Evolutionary conservation across 2,888 invertebrate genomes (phyloP).

Genomic region (Cerastoderma edule): DNA sequence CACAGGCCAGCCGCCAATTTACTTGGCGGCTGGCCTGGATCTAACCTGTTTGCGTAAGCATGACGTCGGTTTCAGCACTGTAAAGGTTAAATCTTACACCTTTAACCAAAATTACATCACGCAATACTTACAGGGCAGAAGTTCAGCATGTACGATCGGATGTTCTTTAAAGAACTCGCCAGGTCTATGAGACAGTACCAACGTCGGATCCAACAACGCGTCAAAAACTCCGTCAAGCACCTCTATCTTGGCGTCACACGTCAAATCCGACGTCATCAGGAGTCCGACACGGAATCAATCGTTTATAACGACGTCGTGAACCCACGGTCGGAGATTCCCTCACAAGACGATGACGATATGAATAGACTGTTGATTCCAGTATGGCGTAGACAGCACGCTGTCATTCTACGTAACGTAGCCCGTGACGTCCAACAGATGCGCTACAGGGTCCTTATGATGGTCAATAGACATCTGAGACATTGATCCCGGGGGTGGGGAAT

Average conservation of each 20-base stretch:
- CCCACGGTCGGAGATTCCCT: constrained; percentile 25
- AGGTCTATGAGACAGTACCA: constrained; percentile 41
- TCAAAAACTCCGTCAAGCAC: constrained; percentile 23
- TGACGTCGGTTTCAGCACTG: no score
- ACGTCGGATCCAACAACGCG: constrained; percentile 16
- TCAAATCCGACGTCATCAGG: constrained; percentile 21
- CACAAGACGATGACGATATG: constrained; percentile 41
- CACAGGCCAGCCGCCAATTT: no score
- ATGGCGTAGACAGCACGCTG: constrained; percentile 32
- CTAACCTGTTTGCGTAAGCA: no score
- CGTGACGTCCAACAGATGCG: constrained; percentile 41
- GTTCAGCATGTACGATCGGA: constrained; percentile 17
- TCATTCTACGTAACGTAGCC: constrained; percentile 25
- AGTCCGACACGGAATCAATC: constrained; percentile 17
- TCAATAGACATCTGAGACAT: constrained; percentile 28
- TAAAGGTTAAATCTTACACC: no score
- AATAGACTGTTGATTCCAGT: constrained; percentile 35
- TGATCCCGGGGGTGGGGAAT: no score
- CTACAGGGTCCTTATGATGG: constrained; percentile 45
- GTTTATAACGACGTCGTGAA: not conserved
- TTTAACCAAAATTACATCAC: no score
- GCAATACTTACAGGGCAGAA: constrained; percentile 11
- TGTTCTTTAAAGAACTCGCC: constrained; percentile 39
- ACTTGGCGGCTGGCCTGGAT: no score
- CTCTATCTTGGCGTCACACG: constrained; percentile 27